These are phyloP conservation scores for Standfussiana lucernea DNA, from an alignment of 2,888 invertebrate genomes.

Conservation along the genomic window DNA sequence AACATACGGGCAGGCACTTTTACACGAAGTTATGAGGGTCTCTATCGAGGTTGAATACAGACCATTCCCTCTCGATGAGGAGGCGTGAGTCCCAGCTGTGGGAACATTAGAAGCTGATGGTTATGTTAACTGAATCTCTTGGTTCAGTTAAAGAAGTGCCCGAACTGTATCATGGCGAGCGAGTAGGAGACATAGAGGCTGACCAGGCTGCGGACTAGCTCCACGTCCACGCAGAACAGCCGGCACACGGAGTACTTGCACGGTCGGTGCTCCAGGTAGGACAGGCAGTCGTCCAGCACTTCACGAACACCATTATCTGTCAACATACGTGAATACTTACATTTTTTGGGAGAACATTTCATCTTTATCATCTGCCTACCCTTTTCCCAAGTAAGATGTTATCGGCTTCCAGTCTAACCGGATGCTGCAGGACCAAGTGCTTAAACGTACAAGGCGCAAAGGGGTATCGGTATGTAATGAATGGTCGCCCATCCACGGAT, in stretches of 20 bases:
- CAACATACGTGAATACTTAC: neutral
- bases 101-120: too few relatives aligned
- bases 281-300: slow-evolving; percentile 3
- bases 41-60: neutral
- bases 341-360: neutral
- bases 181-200: neutral
- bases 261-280: neutral
- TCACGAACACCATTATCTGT: neutral
- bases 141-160: slow-evolving; percentile 13
- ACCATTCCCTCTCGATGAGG: neutral
- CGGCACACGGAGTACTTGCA: neutral
- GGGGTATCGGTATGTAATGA: too few relatives aligned
- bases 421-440: too few relatives aligned
- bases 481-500: too few relatives aligned
- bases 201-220: neutral
- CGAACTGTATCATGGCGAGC: slow-evolving; percentile 5
- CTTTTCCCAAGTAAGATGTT: neutral
- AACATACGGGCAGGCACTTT: neutral
- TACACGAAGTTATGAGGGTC: neutral
- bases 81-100: too few relatives aligned
- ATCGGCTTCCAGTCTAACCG: neutral
- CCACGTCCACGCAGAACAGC: neutral
- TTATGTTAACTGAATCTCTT: neutral
- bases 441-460: too few relatives aligned
- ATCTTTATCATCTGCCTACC: neutral